phyloP scores from a whole-genome alignment of 2,797 vertebrate genomes.

The Meda fulgida region DNA sequence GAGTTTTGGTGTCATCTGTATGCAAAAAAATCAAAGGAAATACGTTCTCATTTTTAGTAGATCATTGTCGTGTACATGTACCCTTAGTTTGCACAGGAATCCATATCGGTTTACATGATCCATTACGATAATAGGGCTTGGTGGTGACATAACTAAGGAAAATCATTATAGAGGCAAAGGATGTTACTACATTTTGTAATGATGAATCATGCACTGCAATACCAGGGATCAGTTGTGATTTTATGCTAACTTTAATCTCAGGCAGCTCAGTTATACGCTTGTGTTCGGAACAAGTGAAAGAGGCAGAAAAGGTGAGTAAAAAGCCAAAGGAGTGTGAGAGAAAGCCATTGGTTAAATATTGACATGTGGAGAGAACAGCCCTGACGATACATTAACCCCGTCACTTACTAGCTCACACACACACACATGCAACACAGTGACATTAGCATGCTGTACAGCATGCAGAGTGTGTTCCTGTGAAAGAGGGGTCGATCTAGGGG shows the following conservation, averaged over 20 bases:
- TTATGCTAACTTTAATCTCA: neutral
- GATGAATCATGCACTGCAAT: neutral
- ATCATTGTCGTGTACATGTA: neutral
- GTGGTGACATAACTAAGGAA: neutral
- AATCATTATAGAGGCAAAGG: neutral
- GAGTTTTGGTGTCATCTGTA: too few species aligned
- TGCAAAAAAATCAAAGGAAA: neutral
- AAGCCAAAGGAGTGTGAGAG: neutral
- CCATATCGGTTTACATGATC: neutral
- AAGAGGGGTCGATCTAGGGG: constrained; percentile 67
- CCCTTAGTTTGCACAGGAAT: neutral
- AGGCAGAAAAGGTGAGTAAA: constrained; percentile 2
- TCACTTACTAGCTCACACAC: constrained; percentile 22
- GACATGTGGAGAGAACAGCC: constrained; percentile 46
- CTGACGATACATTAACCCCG: constrained; percentile 45
- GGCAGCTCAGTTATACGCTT: neutral
- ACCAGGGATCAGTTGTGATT: neutral
- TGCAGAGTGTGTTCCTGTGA: constrained; percentile 57
- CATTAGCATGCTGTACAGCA: constrained; percentile 54
- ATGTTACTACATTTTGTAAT: neutral
- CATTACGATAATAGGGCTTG: constrained; percentile 2
- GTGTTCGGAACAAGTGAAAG: constrained; percentile 1
- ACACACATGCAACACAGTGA: constrained; percentile 50
- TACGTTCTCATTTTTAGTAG: neutral
- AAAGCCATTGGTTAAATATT: constrained; percentile 56